These are phyloP conservation scores for Cacoxenus indagator DNA, from an alignment of 2,888 invertebrate genomes.

Conservation along the genomic window DNA sequence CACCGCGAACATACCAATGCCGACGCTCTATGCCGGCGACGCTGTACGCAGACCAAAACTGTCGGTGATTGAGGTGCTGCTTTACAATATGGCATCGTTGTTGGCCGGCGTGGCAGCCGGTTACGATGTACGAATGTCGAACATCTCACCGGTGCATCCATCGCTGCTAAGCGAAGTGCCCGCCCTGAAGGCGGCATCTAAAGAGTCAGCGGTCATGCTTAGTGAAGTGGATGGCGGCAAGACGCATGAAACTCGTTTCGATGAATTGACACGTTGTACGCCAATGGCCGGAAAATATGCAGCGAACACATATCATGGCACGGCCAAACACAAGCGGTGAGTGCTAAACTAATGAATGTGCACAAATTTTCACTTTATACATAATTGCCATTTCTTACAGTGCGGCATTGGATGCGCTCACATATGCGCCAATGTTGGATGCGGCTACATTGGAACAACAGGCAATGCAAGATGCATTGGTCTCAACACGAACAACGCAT, in stretches of 20 bases:
- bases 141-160: conserved; percentile 87
- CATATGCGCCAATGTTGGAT: conserved; percentile 41
- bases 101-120: conserved; percentile 92
- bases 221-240: neutral
- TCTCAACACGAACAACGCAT: neutral
- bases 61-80: conserved; percentile 71
- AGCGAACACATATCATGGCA: conserved; percentile 93
- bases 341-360: conserved; percentile 40
- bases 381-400: conserved; percentile 4
- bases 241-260: too few relatives aligned
- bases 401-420: conserved; percentile 12
- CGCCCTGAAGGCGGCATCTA: conserved; percentile 70
- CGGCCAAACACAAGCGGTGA: conserved; percentile 79
- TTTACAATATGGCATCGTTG: conserved; percentile 93
- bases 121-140: conserved; percentile 91
- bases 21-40: conserved; percentile 84
- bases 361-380: neutral
- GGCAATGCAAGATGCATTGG: too few relatives aligned
- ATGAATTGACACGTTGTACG: neutral
- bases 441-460: neutral
- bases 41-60: conserved; percentile 70
- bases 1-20: conserved; percentile 78
- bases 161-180: conserved; percentile 76
- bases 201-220: conserved; percentile 42
- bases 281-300: conserved; percentile 65